phyloP scores from a whole-genome alignment of 2,113 vertebrate species.

The Pseudopipra pipra region DNA sequence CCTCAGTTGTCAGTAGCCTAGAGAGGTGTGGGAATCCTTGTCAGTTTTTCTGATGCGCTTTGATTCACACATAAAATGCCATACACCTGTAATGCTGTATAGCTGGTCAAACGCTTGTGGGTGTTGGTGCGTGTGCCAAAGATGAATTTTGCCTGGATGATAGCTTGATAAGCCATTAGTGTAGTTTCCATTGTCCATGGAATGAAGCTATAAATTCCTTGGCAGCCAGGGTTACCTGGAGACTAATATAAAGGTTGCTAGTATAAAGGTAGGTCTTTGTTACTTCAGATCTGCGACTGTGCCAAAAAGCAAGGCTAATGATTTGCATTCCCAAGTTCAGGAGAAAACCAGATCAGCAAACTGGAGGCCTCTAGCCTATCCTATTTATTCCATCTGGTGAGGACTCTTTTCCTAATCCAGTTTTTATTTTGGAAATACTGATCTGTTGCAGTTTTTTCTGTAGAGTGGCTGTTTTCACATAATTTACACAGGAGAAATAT shows the following conservation, averaged over 20 bases:
- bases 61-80: background rate
- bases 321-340: background rate
- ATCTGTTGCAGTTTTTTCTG: background rate
- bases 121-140: background rate
- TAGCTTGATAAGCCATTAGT: constrained; percentile 17
- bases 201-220: constrained; percentile 36
- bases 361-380: background rate
- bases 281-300: background rate
- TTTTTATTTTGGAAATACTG: constrained; percentile 9
- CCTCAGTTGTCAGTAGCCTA: background rate
- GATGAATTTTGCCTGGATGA: constrained; percentile 9
- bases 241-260: constrained; percentile 15
- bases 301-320: background rate
- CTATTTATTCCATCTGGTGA: constrained; percentile 15
- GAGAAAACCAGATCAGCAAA: background rate
- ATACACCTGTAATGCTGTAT: background rate
- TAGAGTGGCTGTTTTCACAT: background rate
- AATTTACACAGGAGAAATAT: constrained; percentile 1
- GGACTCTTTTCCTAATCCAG: background rate
- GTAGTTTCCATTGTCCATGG: constrained; percentile 25
- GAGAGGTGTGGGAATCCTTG: background rate
- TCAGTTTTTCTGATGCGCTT: background rate
- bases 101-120: background rate
- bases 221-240: constrained; percentile 46
- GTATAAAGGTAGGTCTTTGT: constrained; percentile 22